Evolutionary conservation across 1,140 invertebrate genomes (phyloP), one percentile per base, ranked within the genome.

Genomic region (Agraylea sexmaculata): DNA sequence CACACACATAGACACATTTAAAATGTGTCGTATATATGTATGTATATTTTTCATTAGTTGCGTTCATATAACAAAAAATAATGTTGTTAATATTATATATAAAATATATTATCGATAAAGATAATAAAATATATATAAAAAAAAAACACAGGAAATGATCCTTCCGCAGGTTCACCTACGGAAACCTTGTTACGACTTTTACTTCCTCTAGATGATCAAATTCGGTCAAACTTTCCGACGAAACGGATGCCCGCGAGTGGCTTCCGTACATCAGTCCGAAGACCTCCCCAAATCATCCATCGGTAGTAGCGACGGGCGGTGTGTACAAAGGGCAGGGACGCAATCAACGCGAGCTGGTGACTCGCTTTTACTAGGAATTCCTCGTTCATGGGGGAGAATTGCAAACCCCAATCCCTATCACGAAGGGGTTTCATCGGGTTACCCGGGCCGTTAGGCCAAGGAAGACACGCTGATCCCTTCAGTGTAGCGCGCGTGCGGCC

Each of bases 131-230:
- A n/a, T n/a, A n/a, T n/a, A n/a, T n/a, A n/a, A n/a, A n/a, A n/a
- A n/a, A n/a, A n/a, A n/a, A n/a, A n/a, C n/a, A n/a, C n/a, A n/a
- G n/a, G n/a, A 73, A n/a, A 82, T 83, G 77, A 83, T 83, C 80
- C 80, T 77, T 80, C 77, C 76, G 78, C 78, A 80, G 78, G 78
- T 85, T 85, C 78, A 80, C 77, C 78, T 80, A 83, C 79, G 74
- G 76, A 80, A 79, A 84, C 78, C 77, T 82, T 83, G 79, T 83
- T 83, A 83, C 79, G 78, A 82, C 79, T 84, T 83, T 78, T 80
- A 75, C 75, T 77, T 78, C 75, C 77, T 81, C 77, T 80, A 80
- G 79, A 75, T 75, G 68, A 74, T 70, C 72, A 73, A 77, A 74
- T 78, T 82, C 67, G 72, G 66, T 64, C 68, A 72, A 52, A 67